Conservation (phyloP, 2,888 invertebrate species). For the Minunthozetes semirufus region DNA sequence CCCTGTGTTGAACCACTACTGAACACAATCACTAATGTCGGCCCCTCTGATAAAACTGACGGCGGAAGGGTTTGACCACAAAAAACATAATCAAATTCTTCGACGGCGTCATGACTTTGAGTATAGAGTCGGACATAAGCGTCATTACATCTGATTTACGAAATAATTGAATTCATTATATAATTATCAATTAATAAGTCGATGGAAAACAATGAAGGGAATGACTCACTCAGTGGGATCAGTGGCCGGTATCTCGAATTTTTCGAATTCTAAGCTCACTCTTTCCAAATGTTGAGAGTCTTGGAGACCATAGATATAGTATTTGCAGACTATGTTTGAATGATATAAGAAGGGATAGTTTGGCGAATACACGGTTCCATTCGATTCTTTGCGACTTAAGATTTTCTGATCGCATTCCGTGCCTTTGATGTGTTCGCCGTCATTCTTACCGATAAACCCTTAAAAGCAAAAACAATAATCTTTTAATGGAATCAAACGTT, state of each 20-base stretch:
- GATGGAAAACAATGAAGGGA: not conserved
- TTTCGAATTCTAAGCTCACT: slow-evolving; percentile 76
- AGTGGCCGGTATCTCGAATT: slow-evolving; percentile 71
- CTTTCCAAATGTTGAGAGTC: slow-evolving; percentile 92
- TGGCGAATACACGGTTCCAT: slow-evolving; percentile 87
- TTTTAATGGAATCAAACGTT: not conserved
- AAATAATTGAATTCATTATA: not conserved
- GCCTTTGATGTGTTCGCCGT: slow-evolving; percentile 89
- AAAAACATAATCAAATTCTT: slow-evolving; percentile 83
- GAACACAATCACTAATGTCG: slow-evolving; percentile 87
- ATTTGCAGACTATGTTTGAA: slow-evolving; percentile 91
- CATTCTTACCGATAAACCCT: slow-evolving; percentile 87
- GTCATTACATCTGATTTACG: slow-evolving; percentile 30
- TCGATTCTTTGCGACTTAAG: slow-evolving; percentile 83
- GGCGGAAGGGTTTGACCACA: slow-evolving; percentile 74
- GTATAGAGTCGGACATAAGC: slow-evolving; percentile 36
- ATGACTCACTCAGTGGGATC: slow-evolving; percentile 37
- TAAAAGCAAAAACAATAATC: slow-evolving; percentile 44
- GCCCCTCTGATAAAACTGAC: slow-evolving; percentile 75
- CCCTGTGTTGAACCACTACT: slow-evolving; percentile 86
- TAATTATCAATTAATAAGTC: not conserved
- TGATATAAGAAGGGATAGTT: slow-evolving; percentile 93
- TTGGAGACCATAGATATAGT: slow-evolving; percentile 97
- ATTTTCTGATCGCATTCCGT: slow-evolving; percentile 95
- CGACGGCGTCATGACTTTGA: slow-evolving; percentile 67